Base-by-base conservation (phyloP, 2,888 invertebrate species). In the Pachliopta kotzebuea region DNA sequence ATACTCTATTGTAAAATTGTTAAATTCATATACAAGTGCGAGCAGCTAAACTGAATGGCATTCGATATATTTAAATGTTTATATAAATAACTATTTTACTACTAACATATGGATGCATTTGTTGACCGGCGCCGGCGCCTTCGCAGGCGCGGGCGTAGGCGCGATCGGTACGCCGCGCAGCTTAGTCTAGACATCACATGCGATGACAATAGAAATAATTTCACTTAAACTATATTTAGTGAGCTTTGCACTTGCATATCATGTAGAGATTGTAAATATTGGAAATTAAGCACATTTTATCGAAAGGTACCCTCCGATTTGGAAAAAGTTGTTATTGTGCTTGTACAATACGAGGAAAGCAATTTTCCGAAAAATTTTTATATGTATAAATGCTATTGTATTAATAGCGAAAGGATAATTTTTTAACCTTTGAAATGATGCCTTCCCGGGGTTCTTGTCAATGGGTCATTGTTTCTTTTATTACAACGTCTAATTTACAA, bases 231-330 rank as follows among this genome's bases (percentile, higher is more conserved):
- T 81, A 81, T 85, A 83, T 87, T 89, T 90, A 91, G 91, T 88
- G 91, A 91, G 91, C 91, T 91, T 90, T 90, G 91, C 91, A 90
- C 89, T 91, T 90, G 91, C 91, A 91, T 91, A 91, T 91, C 91
- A 91, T 88, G 82, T 74, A 74, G 75, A 78, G 81, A 78, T 75
- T 90, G 90, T 89, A 90, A 87, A 90, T 90, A 89, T 76, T 76
- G 72, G 78, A 81, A 75, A 74, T 74, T 74, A 76, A 78, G 77
- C 76, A 80, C 77, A 72, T 79, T 79, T 80, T 77, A 80, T 70
- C 77, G 71, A 73, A 78, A 50, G 57, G 65, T 50, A 60, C 26
- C 55, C 62, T 59, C 56, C 29, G 61, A 52, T 55, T 31, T 62
- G 63, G 65, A 68, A 37, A 59, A 63, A 61, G 60, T 68, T 54